Evolutionary conservation across 2,797 vertebrate species (phyloP).

Genomic region (Peromyscus nudipes): DNA sequence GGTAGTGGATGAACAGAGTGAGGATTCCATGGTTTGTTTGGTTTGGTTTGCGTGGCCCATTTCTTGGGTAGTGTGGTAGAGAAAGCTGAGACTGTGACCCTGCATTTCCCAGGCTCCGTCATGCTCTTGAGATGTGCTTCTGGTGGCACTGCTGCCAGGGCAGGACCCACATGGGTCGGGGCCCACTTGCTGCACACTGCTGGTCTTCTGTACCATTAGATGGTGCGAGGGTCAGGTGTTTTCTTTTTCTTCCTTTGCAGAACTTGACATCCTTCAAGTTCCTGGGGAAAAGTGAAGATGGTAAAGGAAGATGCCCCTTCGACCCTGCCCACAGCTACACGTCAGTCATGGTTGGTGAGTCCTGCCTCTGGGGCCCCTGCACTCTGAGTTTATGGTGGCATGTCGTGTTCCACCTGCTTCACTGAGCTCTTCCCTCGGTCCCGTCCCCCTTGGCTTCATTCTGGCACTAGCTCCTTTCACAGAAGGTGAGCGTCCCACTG

Average conservation of each 20-base stretch:
- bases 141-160: not conserved
- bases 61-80: not conserved
- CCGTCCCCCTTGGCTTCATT: not conserved
- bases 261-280: conserved; percentile 90
- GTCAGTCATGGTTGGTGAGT: conserved; percentile 99
- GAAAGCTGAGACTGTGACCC: not conserved
- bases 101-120: fast-evolving
- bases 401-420: fast-evolving
- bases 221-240: not conserved
- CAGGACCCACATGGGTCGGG: fast-evolving
- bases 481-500: fast-evolving
- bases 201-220: no score
- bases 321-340: conserved; percentile 98
- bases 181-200: fast-evolving
- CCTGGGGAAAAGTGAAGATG: conserved; percentile 92
- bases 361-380: not conserved
- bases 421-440: fast-evolving
- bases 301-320: conserved; percentile 96
- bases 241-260: conserved; percentile 68
- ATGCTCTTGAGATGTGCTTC: not conserved
- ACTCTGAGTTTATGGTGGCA: not conserved
- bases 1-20: not conserved
- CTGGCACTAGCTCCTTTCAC: fast-evolving
- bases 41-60: not conserved
- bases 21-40: not conserved